A percentile compares a stretch with the other conserved stretches of the same genome.
Conservation (phyloP, 1,140 invertebrate species). For the Andrena cerasifolii region DNA sequence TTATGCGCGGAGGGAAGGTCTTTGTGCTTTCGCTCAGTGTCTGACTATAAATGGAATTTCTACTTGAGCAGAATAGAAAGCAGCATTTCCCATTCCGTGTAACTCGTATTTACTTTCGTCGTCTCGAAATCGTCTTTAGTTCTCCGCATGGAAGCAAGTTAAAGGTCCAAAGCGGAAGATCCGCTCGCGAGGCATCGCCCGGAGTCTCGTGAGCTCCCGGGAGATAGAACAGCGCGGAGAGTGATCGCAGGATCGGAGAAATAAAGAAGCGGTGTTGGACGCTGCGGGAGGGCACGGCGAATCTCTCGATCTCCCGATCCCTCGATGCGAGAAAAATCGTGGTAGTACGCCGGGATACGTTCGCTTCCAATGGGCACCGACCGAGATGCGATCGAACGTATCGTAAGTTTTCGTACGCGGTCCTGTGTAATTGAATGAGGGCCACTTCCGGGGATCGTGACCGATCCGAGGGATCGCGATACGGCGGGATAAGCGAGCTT, state of each 20-base stretch:
- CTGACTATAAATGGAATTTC: too few species aligned
- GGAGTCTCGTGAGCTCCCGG: too few species aligned
- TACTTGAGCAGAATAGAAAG: too few species aligned
- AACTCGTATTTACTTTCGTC: too few species aligned
- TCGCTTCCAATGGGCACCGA: neutral
- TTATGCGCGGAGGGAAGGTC: too few species aligned
- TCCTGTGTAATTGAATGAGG: constrained; percentile 20
- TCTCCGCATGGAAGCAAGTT: too few species aligned
- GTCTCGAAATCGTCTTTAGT: too few species aligned
- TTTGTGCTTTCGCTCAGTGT: too few species aligned
- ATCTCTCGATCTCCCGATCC: constrained; percentile 28
- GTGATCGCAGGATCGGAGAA: neutral
- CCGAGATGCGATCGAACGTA: constrained; percentile 15
- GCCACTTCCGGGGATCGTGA: neutral
- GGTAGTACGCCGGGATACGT: constrained; percentile 6
- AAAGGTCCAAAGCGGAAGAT: too few species aligned
- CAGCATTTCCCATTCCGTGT: too few species aligned
- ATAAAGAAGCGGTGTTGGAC: constrained; percentile 18
- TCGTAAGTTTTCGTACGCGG: constrained; percentile 24
- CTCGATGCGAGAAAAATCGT: constrained; percentile 13
- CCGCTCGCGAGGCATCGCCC: too few species aligned
- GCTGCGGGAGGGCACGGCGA: constrained; percentile 23
- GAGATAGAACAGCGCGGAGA: too few species aligned
- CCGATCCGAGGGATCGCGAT: neutral
- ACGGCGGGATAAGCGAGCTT: neutral